These are phyloP conservation scores for Chymomyza amoena DNA, from an alignment of 2,888 invertebrate species.

Conservation along the genomic window DNA sequence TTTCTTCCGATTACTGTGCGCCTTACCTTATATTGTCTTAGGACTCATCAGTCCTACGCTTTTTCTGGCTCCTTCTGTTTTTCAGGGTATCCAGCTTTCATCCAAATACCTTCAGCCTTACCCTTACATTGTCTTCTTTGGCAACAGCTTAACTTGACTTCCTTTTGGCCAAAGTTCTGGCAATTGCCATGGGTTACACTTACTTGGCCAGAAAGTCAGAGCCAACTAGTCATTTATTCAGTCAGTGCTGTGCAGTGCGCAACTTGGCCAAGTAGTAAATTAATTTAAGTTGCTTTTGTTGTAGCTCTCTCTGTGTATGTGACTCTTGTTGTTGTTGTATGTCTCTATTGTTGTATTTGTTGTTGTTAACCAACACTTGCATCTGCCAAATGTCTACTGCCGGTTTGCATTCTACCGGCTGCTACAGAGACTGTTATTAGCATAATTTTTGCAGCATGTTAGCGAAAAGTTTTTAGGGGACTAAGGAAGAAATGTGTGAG, in stretches of 20 bases:
- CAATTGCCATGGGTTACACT: slow-evolving; percentile 20
- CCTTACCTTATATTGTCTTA: no score
- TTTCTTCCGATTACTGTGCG: no score
- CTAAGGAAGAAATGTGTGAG: neutral
- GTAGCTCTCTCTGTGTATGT: neutral
- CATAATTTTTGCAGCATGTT: slow-evolving; percentile 53
- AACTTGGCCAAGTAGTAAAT: slow-evolving; percentile 35
- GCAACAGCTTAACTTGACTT: neutral
- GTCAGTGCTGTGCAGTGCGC: neutral
- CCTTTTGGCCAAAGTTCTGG: slow-evolving; percentile 13
- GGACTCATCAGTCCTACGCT: no score
- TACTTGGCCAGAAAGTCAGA: neutral
- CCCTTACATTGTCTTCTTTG: neutral
- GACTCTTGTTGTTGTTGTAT: neutral
- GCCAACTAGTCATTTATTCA: neutral
- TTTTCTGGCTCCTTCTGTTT: no score
- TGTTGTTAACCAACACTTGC: neutral
- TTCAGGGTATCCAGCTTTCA: neutral
- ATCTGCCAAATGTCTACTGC: neutral
- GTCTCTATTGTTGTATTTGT: neutral
- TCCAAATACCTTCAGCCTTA: no score
- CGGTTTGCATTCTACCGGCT: neutral
- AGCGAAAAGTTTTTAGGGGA: neutral
- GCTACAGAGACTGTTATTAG: slow-evolving; percentile 28
- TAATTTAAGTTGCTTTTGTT: slow-evolving; percentile 32